Evolutionary conservation across 2,113 vertebrate genomes (phyloP).

Genomic region (Anser cygnoides): DNA sequence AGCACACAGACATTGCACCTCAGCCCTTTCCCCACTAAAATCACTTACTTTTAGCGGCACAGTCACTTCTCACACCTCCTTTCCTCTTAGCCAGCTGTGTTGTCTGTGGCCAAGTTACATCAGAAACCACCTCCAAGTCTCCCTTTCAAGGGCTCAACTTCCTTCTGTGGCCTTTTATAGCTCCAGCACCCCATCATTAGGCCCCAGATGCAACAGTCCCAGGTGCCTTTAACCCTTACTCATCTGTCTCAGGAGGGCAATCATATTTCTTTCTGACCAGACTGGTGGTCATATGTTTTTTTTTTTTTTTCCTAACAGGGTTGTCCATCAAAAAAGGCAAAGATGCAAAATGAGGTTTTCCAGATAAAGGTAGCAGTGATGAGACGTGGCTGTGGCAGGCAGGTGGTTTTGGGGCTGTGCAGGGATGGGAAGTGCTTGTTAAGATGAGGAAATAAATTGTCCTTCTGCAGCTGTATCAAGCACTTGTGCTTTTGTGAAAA

Average conservation of each 20-base stretch:
- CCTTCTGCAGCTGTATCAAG: not conserved
- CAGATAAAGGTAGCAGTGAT: not conserved
- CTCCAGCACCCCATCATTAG: not conserved
- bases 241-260: fast-evolving
- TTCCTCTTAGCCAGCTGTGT: not conserved
- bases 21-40: not conserved
- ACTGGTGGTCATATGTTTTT: fast-evolving
- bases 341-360: not conserved
- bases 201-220: not conserved
- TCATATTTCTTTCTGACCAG: not conserved
- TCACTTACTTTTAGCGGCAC: not conserved
- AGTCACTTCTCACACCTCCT: not conserved
- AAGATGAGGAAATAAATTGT: not conserved
- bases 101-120: too few species aligned
- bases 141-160: not conserved
- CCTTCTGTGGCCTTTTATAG: not conserved
- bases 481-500: not conserved
- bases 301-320: not conserved
- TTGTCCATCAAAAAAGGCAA: not conserved
- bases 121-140: not conserved
- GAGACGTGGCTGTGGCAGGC: not conserved
- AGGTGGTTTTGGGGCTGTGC: not conserved
- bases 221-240: not conserved
- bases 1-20: not conserved
- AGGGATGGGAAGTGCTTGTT: not conserved